Evolutionary conservation across 2,113 vertebrate genomes (phyloP).

Genomic region (Myanophis thanlyinensis): DNA sequence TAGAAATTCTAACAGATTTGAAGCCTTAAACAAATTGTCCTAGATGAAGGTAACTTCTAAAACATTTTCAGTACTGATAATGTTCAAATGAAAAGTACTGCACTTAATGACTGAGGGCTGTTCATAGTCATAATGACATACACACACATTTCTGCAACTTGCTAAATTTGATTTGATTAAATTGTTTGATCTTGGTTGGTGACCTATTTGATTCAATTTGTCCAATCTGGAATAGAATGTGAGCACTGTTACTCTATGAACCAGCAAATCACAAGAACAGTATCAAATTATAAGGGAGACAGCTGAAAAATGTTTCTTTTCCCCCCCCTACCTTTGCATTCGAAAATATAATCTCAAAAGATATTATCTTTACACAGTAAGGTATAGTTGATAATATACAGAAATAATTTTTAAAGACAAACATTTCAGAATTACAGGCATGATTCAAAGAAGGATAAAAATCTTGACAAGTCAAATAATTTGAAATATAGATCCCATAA

Average conservation of each 20-base stretch:
- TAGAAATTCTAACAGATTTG: neutral
- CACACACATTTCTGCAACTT: neutral
- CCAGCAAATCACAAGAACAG: neutral
- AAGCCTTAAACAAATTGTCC: slow-evolving; percentile 17
- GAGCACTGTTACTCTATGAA: neutral
- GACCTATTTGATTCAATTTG: neutral
- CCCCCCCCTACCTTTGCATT: neutral
- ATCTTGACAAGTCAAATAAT: neutral
- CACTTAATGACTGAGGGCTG: neutral
- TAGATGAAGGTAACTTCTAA: neutral
- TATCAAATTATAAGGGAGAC: neutral
- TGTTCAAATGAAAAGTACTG: neutral
- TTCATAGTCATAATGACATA: neutral
- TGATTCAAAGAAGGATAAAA: neutral
- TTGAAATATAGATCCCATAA: neutral
- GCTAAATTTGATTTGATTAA: neutral
- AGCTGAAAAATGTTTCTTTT: neutral
- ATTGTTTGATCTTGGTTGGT: neutral
- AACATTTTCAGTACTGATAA: neutral
- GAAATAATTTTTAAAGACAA: neutral
- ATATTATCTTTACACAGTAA: neutral
- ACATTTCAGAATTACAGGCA: neutral
- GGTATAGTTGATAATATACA: neutral
- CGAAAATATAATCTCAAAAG: neutral
- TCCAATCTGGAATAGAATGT: neutral